These are phyloP conservation scores for Micropoecilia bifurca DNA, from an alignment of 2,797 vertebrate species.

Conservation along the genomic window DNA sequence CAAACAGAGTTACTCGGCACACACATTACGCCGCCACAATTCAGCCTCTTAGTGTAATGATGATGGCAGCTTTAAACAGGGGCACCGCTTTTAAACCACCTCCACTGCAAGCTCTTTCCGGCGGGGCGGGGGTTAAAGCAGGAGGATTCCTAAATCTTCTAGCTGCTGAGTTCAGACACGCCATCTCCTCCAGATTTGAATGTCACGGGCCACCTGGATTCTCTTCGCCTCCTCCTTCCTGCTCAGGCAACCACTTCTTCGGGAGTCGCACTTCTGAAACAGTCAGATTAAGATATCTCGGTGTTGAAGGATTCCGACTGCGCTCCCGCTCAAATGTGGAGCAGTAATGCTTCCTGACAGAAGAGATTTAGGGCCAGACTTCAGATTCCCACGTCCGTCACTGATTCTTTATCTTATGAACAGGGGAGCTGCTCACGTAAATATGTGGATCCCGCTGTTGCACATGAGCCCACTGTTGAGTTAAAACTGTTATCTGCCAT, in stretches of 20 bases:
- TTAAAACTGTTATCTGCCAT: not conserved
- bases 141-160: conserved; percentile 21
- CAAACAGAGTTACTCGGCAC: conserved; percentile 94
- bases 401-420: conserved; percentile 59
- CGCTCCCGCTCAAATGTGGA: conserved; percentile 54
- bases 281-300: conserved; percentile 79
- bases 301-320: conserved; percentile 71
- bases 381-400: conserved; percentile 72
- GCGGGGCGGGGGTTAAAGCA: conserved; percentile 27
- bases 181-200: conserved; percentile 52
- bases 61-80: conserved; percentile 85
- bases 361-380: conserved; percentile 67
- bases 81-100: conserved; percentile 76
- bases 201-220: conserved; percentile 77
- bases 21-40: conserved; percentile 88
- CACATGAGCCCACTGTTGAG: conserved; percentile 9
- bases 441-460: conserved; percentile 43
- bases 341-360: conserved; percentile 82
- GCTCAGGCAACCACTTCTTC: conserved; percentile 74
- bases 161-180: conserved; percentile 72
- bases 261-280: conserved; percentile 70
- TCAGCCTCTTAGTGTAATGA: conserved; percentile 82
- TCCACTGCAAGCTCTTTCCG: conserved; percentile 69
- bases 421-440: conserved; percentile 73
- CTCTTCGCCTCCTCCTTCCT: conserved; percentile 30